Base-by-base conservation (phyloP, 2,113 vertebrate species). In the Gorilla gorilla region DNA sequence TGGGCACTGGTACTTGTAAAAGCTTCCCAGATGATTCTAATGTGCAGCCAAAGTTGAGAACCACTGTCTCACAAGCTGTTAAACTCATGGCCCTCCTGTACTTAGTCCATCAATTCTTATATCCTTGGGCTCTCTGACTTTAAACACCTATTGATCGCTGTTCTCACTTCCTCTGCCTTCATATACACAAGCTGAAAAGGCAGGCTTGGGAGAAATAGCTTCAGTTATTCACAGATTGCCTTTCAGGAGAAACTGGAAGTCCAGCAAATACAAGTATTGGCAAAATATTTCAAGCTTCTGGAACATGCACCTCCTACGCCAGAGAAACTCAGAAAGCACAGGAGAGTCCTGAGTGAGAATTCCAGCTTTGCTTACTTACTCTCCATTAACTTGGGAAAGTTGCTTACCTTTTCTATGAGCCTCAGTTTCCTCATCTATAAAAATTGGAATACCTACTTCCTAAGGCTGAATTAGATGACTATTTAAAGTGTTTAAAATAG, bases 241-340 rank as follows among this genome's bases (percentile, higher is more conserved):
- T 95, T 95, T 81, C 94, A 95, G 45, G 94, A 97, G 68, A 94
- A 93, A 80, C n/a, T 90, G 89, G 87, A 89, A 94, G 88, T 92
- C 40, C 72, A 96, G 73, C 30, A 96, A 89, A 92, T 30, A 45
- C 6, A 93, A 87, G 38, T 92, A 92, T 50, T 97, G 95, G 57
- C 20, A 57, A 93, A 94, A 87, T 38, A 89, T 32, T 73, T 70
- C n/a, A 57, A 43, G 50, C 32, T 78, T 97, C 90, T 95, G 81
- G 68, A 89, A 96, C n/a, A 38, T n/a, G 59, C 52, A 92, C 23
- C 20, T 90, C 55, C 6, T 10, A 8, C 70, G 27, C 40, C 32
- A 73, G 85, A 68, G 66, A 85, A 96, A 95, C 68, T 82, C 61
- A 57, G 72, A 86, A 86, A 89, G 43, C 66, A 57, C 3, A 40